Base-by-base conservation (phyloP, 2,888 invertebrate species). In the Andrena bucephala region DNA sequence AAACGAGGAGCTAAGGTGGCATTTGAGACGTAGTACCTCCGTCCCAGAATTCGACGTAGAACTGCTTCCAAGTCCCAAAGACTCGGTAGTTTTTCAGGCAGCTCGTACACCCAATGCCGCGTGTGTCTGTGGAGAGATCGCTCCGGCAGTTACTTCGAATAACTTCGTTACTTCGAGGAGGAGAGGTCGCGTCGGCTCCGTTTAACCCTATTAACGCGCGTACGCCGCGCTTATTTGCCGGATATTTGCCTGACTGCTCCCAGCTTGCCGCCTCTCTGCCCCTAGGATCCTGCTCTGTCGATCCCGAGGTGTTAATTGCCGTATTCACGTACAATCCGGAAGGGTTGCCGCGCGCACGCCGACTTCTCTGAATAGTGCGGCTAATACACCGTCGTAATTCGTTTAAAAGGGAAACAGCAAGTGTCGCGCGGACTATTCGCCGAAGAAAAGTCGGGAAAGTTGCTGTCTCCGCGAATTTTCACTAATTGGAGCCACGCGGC, bases 341-440 rank as follows among this genome's bases (percentile, higher is more conserved):
- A 92, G 93, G 93, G 93, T 93, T 93, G 87, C 85, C 10, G 77
- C 78, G 75, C 87, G 68, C 85, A 52, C 75, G 86, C 77, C 81
- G 78, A 78, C 88, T 84, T 89, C 89, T 94, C 89, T 94, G 93
- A 93, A 94, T 94, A 93, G 94, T 93, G 92, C 87, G 91, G 92
- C 93, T 94, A 94, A 94, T 94, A 92, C 92, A 91, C 89, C 91
- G 86, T 89, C 87, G 90, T 93, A 93, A 94, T 93, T 89, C 91
- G 90, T 86, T 93, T 93, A 93, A 85, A 57, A 87, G 77, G 85
- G 83, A 86, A 83, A 83, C 81, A 78, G 87, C 77, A 88, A 88
- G 88, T 85, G 86, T 33, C 84, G 54, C 84, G 59, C 74, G 81
- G 86, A 85, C 83, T 85, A 77, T 80, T 70, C 77, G 73, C 42